phyloP scores from a whole-genome alignment of 1,140 invertebrate genomes.

The Drosophila saltans region DNA sequence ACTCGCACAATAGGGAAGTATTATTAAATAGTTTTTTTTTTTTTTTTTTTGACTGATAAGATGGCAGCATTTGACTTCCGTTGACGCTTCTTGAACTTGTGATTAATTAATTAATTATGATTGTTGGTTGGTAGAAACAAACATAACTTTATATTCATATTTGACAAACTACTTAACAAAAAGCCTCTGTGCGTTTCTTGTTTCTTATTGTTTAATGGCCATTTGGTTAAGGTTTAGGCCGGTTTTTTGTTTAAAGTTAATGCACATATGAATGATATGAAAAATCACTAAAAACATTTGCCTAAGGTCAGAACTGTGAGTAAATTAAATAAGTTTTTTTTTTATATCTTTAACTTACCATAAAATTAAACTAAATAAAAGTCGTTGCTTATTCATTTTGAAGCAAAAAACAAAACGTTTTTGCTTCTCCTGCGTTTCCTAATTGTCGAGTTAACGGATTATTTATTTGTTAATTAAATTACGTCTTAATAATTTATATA shows the following conservation, averaged over 20 bases:
- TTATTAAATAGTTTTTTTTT: constrained; percentile 1
- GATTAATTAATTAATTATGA: constrained; percentile 49
- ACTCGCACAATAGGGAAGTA: constrained; percentile 40
- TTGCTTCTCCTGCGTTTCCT: constrained; percentile 38
- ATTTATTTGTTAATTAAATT: constrained; percentile 61
- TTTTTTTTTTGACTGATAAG: constrained; percentile 28
- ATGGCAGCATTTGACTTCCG: constrained; percentile 50
- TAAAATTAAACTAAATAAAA: constrained; percentile 72
- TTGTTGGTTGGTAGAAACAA: constrained; percentile 25
- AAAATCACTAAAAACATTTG: constrained; percentile 37
- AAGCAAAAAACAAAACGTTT: constrained; percentile 42
- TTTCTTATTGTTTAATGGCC: constrained; percentile 26
- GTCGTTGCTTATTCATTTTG: constrained; percentile 64
- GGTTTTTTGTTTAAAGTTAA: constrained; percentile 20
- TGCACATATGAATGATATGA: constrained; percentile 28
- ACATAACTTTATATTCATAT: constrained; percentile 24
- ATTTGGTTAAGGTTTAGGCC: constrained; percentile 30
- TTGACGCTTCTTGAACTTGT: constrained; percentile 46
- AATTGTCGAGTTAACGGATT: constrained; percentile 13
- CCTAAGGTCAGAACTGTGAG: constrained; percentile 26
- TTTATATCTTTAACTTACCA: constrained; percentile 54
- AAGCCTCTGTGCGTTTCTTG: constrained; percentile 18
- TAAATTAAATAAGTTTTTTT: background rate
- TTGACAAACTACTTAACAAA: constrained; percentile 5
- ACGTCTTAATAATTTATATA: constrained; percentile 78